Evolutionary conservation across 2,888 invertebrate species (phyloP), one percentile per base, ranked within the genome.

Genomic region (Brachynemurus nebulosus): DNA sequence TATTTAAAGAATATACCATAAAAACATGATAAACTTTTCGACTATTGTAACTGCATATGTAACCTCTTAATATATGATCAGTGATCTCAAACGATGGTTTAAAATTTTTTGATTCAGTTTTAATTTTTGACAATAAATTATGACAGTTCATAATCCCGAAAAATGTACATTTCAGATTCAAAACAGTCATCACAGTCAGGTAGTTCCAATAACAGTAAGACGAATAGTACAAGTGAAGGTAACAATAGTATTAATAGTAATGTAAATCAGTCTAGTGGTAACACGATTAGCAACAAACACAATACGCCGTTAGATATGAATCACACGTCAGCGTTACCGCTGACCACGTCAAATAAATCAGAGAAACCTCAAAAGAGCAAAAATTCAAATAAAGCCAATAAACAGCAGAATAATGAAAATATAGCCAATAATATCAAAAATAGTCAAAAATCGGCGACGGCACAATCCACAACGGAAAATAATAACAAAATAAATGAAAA

Each of bases 271-370:
- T 25, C 45, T 39, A 44, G 59, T 21, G 46, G 42, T 56, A 57
- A 52, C 52, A 57, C 50, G 58, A 58, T 54, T 64, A 69, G 65
- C 59, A 71, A 65, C 63, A 71, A 70, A 63, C 59, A 50, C 66
- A 59, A 60, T 63, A 61, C 66, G 63, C 59, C 70, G 69, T 63
- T 70, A 54, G 42, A 53, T 65, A 53, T 68, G 69, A 58, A 64
- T 66, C 35, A 25, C 20, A 34, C 25, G 38, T 46, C 39, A 44
- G 14, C 2, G 8, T 46, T 37, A 44, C 18, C 2, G 8, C 21
- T 9, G n/a, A 17, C 9, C 16, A 25, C 40, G 35, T 41, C 30
- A 45, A 27, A n/a, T 37, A 45, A 38, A 47, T 30, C 20, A 34
- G 44, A 27, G 23, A 23, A 20, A 38, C 40, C 30, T 37, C 14